A percentile compares a stretch with the other conserved stretches of the same genome.
These are phyloP conservation scores for Babyrousa celebensis DNA, from an alignment of 2,797 vertebrate genomes.

Conservation along the genomic window DNA sequence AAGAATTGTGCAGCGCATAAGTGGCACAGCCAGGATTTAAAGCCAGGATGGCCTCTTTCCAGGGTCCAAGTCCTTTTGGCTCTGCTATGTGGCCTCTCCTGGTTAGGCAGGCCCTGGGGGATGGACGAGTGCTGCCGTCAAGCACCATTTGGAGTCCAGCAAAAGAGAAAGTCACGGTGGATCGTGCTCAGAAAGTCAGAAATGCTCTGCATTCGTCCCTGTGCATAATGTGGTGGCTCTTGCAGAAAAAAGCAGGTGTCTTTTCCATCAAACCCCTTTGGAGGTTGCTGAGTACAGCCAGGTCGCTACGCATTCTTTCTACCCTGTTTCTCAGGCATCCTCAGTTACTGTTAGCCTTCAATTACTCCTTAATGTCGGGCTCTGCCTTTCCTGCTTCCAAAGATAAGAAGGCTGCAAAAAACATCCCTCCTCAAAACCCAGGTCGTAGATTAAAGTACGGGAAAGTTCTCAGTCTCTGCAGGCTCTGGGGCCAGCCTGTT, in stretches of 20 bases:
- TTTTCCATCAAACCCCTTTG: too few relatives aligned
- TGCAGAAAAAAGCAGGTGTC: background rate
- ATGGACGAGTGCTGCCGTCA: background rate
- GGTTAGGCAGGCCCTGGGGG: background rate
- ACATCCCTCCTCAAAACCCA: background rate
- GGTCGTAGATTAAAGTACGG: background rate
- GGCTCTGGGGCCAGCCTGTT: background rate
- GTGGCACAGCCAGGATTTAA: background rate
- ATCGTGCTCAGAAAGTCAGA: background rate
- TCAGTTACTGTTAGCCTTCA: background rate
- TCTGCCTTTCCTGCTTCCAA: background rate
- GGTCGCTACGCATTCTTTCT: background rate
- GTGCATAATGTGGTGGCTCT: accelerated
- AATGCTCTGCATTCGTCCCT: background rate
- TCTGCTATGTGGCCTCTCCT: background rate
- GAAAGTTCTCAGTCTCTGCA: background rate
- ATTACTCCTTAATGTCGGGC: background rate
- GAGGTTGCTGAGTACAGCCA: background rate
- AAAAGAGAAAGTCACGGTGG: background rate
- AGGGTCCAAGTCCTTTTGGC: background rate
- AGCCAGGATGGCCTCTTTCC: background rate
- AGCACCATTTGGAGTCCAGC: background rate
- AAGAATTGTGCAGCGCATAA: background rate
- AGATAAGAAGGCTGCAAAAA: background rate
- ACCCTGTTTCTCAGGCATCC: background rate